Percentiles rank a stretch among this genome's conserved stretches.
phyloP scores from a whole-genome alignment of 2,113 vertebrate species.

The Saguinus imperator region DNA sequence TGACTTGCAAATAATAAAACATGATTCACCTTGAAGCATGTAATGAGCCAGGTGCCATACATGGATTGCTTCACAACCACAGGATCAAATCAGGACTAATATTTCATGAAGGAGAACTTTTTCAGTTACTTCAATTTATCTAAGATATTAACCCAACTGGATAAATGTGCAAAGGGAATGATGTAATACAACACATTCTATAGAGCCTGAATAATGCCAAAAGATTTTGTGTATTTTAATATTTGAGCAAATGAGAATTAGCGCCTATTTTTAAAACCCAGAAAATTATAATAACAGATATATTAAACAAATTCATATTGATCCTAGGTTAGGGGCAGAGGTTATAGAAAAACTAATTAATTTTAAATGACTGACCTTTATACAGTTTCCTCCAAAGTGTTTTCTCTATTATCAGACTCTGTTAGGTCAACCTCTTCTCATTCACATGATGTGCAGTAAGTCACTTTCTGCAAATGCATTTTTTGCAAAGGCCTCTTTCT shows the following conservation, averaged over 20 bases:
- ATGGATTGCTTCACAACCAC: too few relatives aligned
- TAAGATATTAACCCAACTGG: neutral
- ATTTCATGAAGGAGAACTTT: neutral
- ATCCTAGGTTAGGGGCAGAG: neutral
- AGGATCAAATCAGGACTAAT: neutral
- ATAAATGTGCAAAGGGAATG: neutral
- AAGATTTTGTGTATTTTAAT: neutral
- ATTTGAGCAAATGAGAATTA: neutral
- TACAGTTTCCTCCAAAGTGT: neutral
- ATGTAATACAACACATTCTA: neutral
- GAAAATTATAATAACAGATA: neutral
- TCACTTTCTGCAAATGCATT: neutral
- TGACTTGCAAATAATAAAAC: neutral
- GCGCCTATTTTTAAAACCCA: neutral
- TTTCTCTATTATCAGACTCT: neutral
- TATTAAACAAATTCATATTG: neutral
- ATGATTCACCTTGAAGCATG: neutral
- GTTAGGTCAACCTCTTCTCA: neutral
- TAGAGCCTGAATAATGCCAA: neutral
- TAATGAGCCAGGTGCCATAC: neutral
- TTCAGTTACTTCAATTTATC: neutral
- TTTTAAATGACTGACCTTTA: neutral
- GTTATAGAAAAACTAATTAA: neutral
- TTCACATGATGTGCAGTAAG: neutral
- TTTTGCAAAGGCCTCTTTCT: neutral